A percentile compares a stretch with the other conserved stretches of the same genome.
These are phyloP conservation scores for Dinoponera quadriceps DNA, from an alignment of 1,140 invertebrate genomes.

Conservation along the genomic window DNA sequence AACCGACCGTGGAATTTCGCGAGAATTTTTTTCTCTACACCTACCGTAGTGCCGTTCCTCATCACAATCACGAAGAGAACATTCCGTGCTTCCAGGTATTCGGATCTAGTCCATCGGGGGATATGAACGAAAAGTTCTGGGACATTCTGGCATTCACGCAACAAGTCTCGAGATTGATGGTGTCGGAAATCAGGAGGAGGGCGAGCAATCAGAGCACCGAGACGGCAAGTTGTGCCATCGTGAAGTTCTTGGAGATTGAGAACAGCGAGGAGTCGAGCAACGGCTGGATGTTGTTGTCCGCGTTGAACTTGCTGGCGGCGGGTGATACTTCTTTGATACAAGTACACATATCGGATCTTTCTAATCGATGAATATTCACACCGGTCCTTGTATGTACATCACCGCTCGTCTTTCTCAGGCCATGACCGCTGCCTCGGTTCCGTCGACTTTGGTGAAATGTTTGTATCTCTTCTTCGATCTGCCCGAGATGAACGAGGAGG, in stretches of 20 bases:
- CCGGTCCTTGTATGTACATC: neutral
- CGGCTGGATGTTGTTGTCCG: slow-evolving; percentile 98
- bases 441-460: slow-evolving; percentile 99
- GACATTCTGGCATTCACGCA: slow-evolving; percentile 97
- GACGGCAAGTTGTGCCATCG: slow-evolving; percentile 97
- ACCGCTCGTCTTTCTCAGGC: slow-evolving; percentile 87
- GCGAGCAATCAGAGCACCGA: slow-evolving; percentile 98
- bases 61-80: neutral
- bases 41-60: neutral
- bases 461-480: slow-evolving; percentile 99
- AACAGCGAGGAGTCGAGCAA: slow-evolving; percentile 96
- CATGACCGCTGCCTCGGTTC: slow-evolving; percentile 97
- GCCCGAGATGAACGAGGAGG: slow-evolving; percentile 94
- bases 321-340: slow-evolving; percentile 92
- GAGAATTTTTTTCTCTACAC: neutral
- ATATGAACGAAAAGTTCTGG: slow-evolving; percentile 98
- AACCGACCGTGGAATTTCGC: neutral
- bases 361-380: slow-evolving; percentile 69
- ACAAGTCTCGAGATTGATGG: slow-evolving; percentile 97
- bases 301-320: slow-evolving; percentile 95
- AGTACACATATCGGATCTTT: slow-evolving; percentile 84
- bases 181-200: slow-evolving; percentile 96
- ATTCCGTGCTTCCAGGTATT: slow-evolving; percentile 90
- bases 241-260: slow-evolving; percentile 97
- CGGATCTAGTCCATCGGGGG: slow-evolving; percentile 94